A percentile compares a stretch with the other conserved stretches of the same genome.
phyloP scores from a whole-genome alignment of 35 echinoderm and acorn worm species.

The Ophiothrix spiculata region DNA sequence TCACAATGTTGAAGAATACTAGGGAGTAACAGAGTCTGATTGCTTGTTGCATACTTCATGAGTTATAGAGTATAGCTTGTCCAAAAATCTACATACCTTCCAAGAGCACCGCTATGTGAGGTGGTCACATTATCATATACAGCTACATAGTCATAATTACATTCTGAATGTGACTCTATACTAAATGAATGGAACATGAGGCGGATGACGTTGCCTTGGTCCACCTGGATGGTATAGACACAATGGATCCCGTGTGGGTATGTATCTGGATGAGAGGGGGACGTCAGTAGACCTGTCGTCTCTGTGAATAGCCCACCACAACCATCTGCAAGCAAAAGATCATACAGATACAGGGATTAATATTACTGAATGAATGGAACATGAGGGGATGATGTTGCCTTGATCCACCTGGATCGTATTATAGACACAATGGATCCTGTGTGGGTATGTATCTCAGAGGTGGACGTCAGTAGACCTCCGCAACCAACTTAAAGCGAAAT shows the following conservation, averaged over 20 bases:
- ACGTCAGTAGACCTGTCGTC: slow-evolving; percentile 58
- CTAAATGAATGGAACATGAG: slow-evolving; percentile 70
- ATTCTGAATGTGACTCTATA: slow-evolving; percentile 45
- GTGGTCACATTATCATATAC: slow-evolving; percentile 78
- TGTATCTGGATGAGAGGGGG: slow-evolving; percentile 61
- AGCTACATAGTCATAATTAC: slow-evolving; percentile 79
- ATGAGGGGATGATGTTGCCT: too few species aligned
- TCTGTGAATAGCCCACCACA: slow-evolving; percentile 85
- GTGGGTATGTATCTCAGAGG: too few species aligned
- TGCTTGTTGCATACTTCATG: too few species aligned
- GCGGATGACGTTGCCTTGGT: slow-evolving; percentile 52
- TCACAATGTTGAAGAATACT: too few species aligned
- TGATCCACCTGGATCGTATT: too few species aligned
- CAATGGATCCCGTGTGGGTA: slow-evolving; percentile 80
- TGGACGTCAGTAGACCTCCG: too few species aligned
- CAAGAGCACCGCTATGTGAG: slow-evolving; percentile 27
- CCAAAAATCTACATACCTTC: slow-evolving; percentile 77
- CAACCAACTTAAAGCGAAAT: too few species aligned
- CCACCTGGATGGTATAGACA: slow-evolving; percentile 64
- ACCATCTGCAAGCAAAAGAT: slow-evolving; percentile 42
- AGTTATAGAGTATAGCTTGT: too few species aligned
- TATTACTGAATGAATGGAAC: too few species aligned
- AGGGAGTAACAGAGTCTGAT: too few species aligned
- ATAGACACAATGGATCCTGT: too few species aligned
- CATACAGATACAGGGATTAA: too few species aligned